A percentile compares a stretch with the other conserved stretches of the same genome.
These are phyloP conservation scores for Jaculus jaculus DNA, from an alignment of 2,113 vertebrate species.

Conservation along the genomic window DNA sequence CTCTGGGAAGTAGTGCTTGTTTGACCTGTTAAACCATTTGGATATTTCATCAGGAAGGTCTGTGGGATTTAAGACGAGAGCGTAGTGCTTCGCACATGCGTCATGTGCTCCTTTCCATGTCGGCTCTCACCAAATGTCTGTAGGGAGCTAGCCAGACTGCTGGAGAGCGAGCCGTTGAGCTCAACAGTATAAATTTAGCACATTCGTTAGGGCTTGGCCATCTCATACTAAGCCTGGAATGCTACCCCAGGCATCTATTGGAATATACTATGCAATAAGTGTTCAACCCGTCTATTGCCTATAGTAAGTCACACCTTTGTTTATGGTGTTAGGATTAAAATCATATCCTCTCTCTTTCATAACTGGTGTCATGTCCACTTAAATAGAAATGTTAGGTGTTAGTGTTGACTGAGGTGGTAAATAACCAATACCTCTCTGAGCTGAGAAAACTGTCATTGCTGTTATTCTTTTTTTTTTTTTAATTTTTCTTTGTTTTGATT, in stretches of 20 bases:
- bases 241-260: background rate
- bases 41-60: background rate
- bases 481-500: too few relatives aligned
- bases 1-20: background rate
- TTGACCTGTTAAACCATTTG: background rate
- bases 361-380: constrained; percentile 20
- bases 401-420: background rate
- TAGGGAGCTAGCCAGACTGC: background rate
- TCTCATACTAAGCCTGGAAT: background rate
- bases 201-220: background rate
- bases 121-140: background rate
- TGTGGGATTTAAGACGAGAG: background rate
- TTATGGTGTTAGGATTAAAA: constrained; percentile 16
- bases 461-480: too few relatives aligned
- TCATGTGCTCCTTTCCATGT: background rate
- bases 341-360: constrained; percentile 19
- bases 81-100: background rate
- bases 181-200: background rate
- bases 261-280: background rate
- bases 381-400: constrained; percentile 37
- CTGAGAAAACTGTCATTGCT: background rate
- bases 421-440: background rate
- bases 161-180: background rate
- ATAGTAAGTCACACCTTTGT: background rate
- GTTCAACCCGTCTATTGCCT: constrained; percentile 43